Base-by-base conservation (phyloP, 1,140 invertebrate genomes). In the Yoshiicerus persimilis region DNA sequence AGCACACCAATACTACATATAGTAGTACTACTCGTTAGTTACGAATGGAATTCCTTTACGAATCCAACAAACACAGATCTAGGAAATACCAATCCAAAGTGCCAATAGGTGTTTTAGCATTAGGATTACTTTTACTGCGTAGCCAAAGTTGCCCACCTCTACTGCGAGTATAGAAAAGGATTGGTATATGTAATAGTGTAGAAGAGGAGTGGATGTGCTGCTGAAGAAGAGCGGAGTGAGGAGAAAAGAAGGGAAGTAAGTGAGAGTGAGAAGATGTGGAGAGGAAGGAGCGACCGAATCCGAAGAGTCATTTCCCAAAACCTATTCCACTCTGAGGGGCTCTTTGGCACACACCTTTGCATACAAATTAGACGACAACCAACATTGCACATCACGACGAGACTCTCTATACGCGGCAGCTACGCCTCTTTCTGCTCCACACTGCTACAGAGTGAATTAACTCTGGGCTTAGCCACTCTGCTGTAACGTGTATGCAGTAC, bases 261-360 rank as follows among this genome's bases (percentile, higher is more conserved):
- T 41, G 20, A 56, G 27, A 39, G 23, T 56, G 25, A 56, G 38
- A 56, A 47, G 66, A 75, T 30, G 38, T 39, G 64, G 56, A 75
- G 34, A 75, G 70, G 75, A 56, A 39, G 66, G 64, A 77, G 62
- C 66, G 66, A 86, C 85, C 88, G 88, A 89, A 89, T 89, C 88
- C 88, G 75, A 86, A 89, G 75, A 80, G 88, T 87, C 84, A 87
- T 87, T 89, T 89, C 86, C 77, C 75, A 62, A 87, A 83, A 87
- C 88, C 88, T 87, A 89, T 87, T 89, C 88, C 80, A 87, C 86
- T 84, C 86, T 38, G 84, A 87, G 88, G 86, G 77, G 88, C 88
- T 89, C 75, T 84, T 64, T 80, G 36, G 84, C 38, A 47, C 86
- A 86, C 83, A 83, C 85, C 85, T 87, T 89, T 89, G 88, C 88